phyloP scores from a whole-genome alignment of 2,888 invertebrate species.

The Adineta ricciae region DNA sequence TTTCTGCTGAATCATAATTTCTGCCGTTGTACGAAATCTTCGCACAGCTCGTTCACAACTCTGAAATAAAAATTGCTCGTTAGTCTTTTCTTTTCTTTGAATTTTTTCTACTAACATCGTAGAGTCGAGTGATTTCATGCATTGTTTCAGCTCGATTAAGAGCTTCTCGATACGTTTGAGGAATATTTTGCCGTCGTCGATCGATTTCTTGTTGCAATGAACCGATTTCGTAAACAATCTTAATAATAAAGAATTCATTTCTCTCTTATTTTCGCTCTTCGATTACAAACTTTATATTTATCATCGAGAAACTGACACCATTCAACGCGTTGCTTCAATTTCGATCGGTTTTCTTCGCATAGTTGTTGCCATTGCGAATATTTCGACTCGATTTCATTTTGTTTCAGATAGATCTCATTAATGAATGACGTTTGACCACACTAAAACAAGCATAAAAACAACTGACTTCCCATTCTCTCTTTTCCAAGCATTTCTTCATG shows the following conservation, averaged over 20 bases:
- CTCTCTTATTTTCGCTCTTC: neutral
- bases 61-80: conserved; percentile 49
- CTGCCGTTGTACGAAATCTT: conserved; percentile 61
- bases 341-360: conserved; percentile 57
- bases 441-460: neutral
- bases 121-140: neutral
- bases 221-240: conserved; percentile 12
- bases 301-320: conserved; percentile 56
- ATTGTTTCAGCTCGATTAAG: neutral
- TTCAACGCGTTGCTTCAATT: conserved; percentile 59
- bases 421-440: neutral
- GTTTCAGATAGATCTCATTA: neutral
- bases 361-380: conserved; percentile 60
- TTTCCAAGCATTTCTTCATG: neutral
- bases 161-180: neutral
- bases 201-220: conserved; percentile 18
- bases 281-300: conserved; percentile 37
- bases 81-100: neutral
- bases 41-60: conserved; percentile 62
- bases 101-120: neutral
- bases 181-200: neutral
- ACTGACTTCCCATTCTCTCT: no score
- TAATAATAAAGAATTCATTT: no score
- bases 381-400: neutral
- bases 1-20: conserved; percentile 52